A percentile compares a stretch with the other conserved stretches of the same genome.
These are phyloP conservation scores for Lepetodrilus schrolli DNA, from an alignment of 2,888 invertebrate genomes.

Conservation along the genomic window DNA sequence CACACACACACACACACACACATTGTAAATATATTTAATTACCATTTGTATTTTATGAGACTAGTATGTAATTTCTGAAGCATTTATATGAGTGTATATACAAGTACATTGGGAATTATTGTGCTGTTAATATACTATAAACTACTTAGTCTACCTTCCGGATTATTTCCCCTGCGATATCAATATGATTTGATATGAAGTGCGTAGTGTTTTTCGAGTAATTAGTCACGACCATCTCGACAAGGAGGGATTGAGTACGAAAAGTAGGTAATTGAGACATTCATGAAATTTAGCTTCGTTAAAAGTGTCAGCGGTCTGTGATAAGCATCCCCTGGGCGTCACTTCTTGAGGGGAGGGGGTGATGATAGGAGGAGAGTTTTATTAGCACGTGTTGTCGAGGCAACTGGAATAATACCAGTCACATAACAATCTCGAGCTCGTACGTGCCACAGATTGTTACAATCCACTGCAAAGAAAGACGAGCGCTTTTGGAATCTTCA, in stretches of 20 bases:
- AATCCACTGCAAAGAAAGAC: conserved; percentile 18
- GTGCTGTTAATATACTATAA: no score
- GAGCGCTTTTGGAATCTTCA: not conserved
- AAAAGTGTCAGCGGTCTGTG: not conserved
- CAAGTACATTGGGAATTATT: no score
- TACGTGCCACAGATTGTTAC: conserved; percentile 27
- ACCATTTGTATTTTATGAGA: no score
- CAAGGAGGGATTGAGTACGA: not conserved
- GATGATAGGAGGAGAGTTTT: not conserved
- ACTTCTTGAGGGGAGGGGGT: not conserved
- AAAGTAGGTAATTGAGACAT: conserved; percentile 19
- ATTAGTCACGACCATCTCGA: not conserved
- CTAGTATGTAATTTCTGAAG: no score
- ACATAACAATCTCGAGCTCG: conserved; percentile 28
- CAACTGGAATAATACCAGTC: conserved; percentile 41
- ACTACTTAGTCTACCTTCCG: no score
- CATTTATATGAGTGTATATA: no score
- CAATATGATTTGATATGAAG: conserved; percentile 13
- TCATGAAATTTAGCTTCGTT: conserved; percentile 30
- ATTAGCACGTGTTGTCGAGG: conserved; percentile 30
- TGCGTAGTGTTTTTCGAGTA: conserved; percentile 1
- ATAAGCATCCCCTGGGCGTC: conserved; percentile 2
- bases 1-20: no score
- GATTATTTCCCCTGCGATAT: not conserved
- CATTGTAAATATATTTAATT: no score